These are phyloP conservation scores for Ailuropoda melanoleuca DNA, from an alignment of 2,113 vertebrate genomes.

Conservation along the genomic window DNA sequence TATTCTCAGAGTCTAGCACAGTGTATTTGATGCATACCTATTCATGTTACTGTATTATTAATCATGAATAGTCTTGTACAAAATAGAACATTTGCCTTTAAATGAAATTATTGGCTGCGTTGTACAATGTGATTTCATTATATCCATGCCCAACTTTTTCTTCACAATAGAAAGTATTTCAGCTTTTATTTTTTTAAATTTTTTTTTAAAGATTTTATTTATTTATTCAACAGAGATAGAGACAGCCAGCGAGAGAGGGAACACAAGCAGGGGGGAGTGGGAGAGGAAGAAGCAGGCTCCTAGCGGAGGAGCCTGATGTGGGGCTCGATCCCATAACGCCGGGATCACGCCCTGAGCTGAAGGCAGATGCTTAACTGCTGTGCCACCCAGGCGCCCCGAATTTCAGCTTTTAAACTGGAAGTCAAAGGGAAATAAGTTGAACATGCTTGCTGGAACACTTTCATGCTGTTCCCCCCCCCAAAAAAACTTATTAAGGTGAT, in stretches of 20 bases:
- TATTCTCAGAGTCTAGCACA: not conserved
- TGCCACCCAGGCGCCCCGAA: no score
- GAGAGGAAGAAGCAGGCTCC: no score
- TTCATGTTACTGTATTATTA: not conserved
- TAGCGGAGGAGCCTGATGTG: no score
- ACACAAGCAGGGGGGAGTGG: no score
- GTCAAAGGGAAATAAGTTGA: not conserved
- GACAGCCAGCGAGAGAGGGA: no score
- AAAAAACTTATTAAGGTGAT: not conserved
- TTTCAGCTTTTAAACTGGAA: conserved; percentile 21
- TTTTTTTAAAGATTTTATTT: no score
- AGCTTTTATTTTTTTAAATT: no score
- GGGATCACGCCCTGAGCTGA: no score
- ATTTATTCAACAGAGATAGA: no score
- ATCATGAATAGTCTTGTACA: not conserved
- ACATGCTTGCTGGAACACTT: not conserved
- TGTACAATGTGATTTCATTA: conserved; percentile 5
- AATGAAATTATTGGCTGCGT: not conserved
- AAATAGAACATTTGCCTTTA: not conserved
- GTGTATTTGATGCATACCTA: not conserved
- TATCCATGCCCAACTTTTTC: not conserved
- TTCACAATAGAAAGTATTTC: not conserved
- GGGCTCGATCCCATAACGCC: no score
- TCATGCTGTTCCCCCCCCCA: not conserved
- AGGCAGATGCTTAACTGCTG: no score